Evolutionary conservation across 2,888 invertebrate species (phyloP).

Genomic region (Galerucella calmariensis): DNA sequence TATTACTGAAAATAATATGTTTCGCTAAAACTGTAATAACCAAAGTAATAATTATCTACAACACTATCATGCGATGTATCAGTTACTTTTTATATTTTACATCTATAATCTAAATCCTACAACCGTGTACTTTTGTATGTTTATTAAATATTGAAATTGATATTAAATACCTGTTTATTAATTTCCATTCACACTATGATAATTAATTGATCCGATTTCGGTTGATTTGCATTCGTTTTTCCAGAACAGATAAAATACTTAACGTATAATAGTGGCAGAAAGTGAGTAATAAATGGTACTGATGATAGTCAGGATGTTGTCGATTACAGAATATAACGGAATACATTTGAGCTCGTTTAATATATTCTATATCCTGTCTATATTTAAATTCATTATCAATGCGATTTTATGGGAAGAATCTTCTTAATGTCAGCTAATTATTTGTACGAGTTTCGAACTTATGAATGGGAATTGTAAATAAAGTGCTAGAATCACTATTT

Average conservation of each 20-base stretch:
- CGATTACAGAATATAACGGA: slow-evolving; percentile 44
- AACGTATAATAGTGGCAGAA: slow-evolving; percentile 5
- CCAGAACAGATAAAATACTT: neutral
- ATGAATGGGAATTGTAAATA: no score
- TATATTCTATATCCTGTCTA: slow-evolving; percentile 44
- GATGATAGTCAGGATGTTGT: slow-evolving; percentile 42
- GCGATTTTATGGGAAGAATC: slow-evolving; percentile 3
- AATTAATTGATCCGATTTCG: neutral
- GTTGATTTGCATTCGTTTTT: neutral
- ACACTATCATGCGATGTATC: no score
- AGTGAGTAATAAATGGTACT: slow-evolving; percentile 16
- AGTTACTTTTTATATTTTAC: neutral
- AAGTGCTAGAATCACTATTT: no score
- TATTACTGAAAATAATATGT: no score
- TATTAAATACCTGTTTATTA: neutral
- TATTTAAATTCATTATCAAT: slow-evolving; percentile 10
- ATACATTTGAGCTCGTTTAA: slow-evolving; percentile 44
- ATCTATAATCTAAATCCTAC: neutral
- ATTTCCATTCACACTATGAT: neutral
- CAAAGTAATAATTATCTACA: no score
- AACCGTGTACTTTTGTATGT: neutral
- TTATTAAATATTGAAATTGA: neutral
- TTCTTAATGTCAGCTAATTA: neutral
- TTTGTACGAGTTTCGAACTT: neutral
- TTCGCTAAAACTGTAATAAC: no score